Base-by-base conservation (phyloP, 2,797 vertebrate species). In the Octomys mimax region DNA sequence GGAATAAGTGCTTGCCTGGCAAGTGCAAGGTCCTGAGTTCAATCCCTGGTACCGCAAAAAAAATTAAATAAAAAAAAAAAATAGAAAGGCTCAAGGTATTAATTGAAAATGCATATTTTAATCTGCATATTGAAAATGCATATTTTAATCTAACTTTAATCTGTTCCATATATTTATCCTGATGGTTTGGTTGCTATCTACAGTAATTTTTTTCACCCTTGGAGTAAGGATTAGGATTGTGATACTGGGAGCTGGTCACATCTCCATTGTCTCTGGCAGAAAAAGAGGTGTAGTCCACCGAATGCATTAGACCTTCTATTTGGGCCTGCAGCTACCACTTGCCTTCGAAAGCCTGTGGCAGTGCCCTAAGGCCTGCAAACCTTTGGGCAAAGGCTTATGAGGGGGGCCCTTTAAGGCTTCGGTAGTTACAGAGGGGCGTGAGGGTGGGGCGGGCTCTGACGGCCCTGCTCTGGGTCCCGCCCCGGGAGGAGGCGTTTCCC, bases 401-500 rank as follows among this genome's bases (percentile, higher is more conserved):
- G 71, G 54, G 84, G 87, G n/a, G 94, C 64, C 96, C 96, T 97
- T 98, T 97, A 97, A 97, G 33, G 11, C 8, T 59, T 54, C 83
- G 10, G 86, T 14, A 79, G 46, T 54, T 64, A 0, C 9, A 46
- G 49, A 52, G 59, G 46, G 42, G 64, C 33, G 16, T 4, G 24
- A n/a, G 87, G 73, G 87, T 70, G 75, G 93, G 93, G 94, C 92
- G n/a, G 93, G 28, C 90, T 42, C 70, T 95, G 89, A 88, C 92
- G 0, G 73, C 0, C 0, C 79, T 1, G 71, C 83, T 86, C 52
- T 66, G 66, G 46, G 93, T 92, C 94, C 97, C 91, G 89, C 97
- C 97, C 95, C 85, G 5, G 39, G 80, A 89, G 97, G 97, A 97
- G 96, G 97, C 77, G 94, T 95, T 97, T 96, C 96, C 91, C 92